phyloP scores from a whole-genome alignment of 1,140 invertebrate genomes.

The Hypsibius dujardini region DNA sequence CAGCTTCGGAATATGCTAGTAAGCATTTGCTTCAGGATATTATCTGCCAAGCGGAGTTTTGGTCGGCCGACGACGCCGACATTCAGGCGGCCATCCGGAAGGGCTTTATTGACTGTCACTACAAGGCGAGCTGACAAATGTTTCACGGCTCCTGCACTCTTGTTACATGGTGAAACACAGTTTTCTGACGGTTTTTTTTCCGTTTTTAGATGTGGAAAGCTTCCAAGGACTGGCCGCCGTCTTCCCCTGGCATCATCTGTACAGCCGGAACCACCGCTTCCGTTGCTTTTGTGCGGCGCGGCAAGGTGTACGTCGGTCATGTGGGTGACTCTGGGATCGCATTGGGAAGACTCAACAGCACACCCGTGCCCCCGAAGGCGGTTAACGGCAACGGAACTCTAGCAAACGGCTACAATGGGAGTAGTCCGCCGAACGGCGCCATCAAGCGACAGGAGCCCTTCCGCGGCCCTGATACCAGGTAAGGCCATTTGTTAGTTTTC shows the following conservation, averaged over 20 bases:
- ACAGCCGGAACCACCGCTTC: constrained; percentile 91
- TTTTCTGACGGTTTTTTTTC: constrained; percentile 19
- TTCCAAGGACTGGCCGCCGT: constrained; percentile 65
- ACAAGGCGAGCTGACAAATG: neutral
- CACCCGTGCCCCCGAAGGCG: no score
- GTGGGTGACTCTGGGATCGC: constrained; percentile 90
- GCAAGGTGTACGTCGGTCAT: constrained; percentile 90
- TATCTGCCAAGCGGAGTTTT: constrained; percentile 73
- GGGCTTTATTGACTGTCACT: constrained; percentile 53
- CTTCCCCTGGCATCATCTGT: constrained; percentile 71
- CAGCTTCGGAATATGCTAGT: constrained; percentile 73
- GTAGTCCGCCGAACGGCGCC: no score
- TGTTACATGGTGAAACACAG: constrained; percentile 5
- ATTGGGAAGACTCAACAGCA: constrained; percentile 43
- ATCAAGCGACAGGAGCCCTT: no score
- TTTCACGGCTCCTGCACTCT: constrained; percentile 15
- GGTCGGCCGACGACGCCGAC: constrained; percentile 81
- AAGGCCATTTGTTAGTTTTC: no score
- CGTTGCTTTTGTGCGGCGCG: constrained; percentile 74
- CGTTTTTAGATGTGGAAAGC: constrained; percentile 39
- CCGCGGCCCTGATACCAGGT: no score
- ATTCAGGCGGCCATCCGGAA: constrained; percentile 66
- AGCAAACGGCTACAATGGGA: neutral
- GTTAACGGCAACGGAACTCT: neutral
- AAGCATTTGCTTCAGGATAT: constrained; percentile 86